Evolutionary conservation across 2,113 vertebrate genomes (phyloP).

Genomic region (Anas platyrhynchos): DNA sequence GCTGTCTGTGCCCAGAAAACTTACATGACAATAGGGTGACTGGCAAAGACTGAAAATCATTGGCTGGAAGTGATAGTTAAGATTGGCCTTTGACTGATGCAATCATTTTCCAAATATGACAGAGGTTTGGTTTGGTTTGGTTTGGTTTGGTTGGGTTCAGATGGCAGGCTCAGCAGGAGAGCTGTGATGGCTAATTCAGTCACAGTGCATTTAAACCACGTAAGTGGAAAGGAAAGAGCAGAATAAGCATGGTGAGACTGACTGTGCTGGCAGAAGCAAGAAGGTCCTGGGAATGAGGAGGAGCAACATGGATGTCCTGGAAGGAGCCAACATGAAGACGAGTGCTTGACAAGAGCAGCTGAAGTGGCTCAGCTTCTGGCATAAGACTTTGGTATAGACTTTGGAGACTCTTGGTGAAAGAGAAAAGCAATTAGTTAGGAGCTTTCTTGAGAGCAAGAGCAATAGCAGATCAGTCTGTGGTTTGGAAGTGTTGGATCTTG

Average conservation of each 20-base stretch:
- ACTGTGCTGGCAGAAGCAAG: accelerated
- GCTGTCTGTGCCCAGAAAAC: not conserved
- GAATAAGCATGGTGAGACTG: not conserved
- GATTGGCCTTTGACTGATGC: not conserved
- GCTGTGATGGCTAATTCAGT: not conserved
- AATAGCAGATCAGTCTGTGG: not conserved
- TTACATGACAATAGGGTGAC: not conserved
- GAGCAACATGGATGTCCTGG: not conserved
- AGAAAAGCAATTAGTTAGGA: not conserved
- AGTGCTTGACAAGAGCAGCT: not conserved
- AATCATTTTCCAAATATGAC: not conserved
- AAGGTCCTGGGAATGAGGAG: not conserved
- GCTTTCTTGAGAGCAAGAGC: not conserved
- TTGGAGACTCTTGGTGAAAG: not conserved
- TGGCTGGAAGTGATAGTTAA: not conserved
- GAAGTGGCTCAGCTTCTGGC: not conserved
- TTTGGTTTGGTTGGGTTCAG: not conserved
- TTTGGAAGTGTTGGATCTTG: not conserved
- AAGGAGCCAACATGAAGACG: not conserved
- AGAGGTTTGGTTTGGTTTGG: not conserved
- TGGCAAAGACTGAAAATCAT: not conserved
- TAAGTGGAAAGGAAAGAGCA: not conserved
- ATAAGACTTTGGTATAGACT: not conserved
- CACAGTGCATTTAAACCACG: not conserved
- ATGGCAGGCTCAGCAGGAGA: not conserved